These are phyloP conservation scores for Meliscaeva auricollis DNA, from an alignment of 2,888 invertebrate species.

Conservation along the genomic window DNA sequence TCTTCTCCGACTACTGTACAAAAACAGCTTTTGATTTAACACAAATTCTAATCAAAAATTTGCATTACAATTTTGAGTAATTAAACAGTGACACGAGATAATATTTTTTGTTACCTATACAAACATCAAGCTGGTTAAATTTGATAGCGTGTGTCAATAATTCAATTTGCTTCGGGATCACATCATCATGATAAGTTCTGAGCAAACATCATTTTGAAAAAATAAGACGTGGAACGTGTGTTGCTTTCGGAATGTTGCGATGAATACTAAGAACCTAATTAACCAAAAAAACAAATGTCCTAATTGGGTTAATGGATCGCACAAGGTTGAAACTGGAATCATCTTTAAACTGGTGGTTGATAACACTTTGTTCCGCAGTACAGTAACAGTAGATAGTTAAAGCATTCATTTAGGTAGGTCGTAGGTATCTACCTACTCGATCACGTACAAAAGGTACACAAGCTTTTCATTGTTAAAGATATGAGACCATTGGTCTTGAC, in stretches of 20 bases:
- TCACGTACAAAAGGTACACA: conserved; percentile 60
- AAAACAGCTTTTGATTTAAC: too few relatives aligned
- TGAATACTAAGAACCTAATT: conserved; percentile 44
- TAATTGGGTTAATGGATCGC: conserved; percentile 67
- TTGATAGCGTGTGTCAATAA: conserved; percentile 3
- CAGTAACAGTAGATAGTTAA: conserved; percentile 15
- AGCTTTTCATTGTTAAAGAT: conserved; percentile 53
- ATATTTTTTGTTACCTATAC: background rate
- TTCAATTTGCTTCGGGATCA: background rate
- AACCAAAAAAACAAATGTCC: conserved; percentile 29
- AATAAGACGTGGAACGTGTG: conserved; percentile 18
- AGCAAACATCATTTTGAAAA: conserved; percentile 11
- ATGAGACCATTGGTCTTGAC: conserved; percentile 17
- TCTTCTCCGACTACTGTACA: too few relatives aligned
- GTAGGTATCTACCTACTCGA: too few relatives aligned
- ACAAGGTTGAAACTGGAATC: conserved; percentile 32
- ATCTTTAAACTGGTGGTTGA: conserved; percentile 44
- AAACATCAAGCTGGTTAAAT: too few relatives aligned
- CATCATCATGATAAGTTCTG: conserved; percentile 14
- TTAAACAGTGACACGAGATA: background rate
- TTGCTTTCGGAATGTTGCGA: background rate
- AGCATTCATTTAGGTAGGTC: conserved; percentile 15
- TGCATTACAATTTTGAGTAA: background rate
- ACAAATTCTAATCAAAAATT: background rate
- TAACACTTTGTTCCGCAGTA: conserved; percentile 40